These are phyloP conservation scores for Polyommatus icarus DNA, from an alignment of 2,888 invertebrate species.

Conservation along the genomic window DNA sequence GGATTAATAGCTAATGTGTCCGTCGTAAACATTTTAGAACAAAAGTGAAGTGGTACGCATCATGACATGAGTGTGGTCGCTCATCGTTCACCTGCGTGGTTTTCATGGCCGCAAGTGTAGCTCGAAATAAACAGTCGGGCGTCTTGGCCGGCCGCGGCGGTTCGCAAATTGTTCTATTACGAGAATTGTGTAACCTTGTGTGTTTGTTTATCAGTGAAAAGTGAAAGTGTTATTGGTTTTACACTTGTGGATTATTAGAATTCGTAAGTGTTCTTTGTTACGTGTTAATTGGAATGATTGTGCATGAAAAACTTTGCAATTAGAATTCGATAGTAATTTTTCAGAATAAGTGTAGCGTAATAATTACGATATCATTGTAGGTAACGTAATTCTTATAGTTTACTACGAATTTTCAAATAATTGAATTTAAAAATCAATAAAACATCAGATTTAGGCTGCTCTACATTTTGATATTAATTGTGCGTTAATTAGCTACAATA, in stretches of 20 bases:
- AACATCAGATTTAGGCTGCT: background rate
- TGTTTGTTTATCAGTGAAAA: constrained; percentile 50
- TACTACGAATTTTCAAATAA: too few species aligned
- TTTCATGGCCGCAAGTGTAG: constrained; percentile 68
- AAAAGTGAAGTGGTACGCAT: background rate
- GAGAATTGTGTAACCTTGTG: constrained; percentile 48
- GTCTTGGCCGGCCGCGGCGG: constrained; percentile 62
- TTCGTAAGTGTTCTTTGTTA: background rate
- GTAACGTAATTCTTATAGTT: too few species aligned
- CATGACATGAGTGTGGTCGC: constrained; percentile 42
- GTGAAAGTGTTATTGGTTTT: constrained; percentile 28
- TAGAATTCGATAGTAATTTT: background rate
- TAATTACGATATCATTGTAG: too few species aligned
- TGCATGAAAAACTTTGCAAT: background rate
- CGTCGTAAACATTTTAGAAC: background rate
- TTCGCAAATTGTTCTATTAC: constrained; percentile 48
- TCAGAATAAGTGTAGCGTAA: too few species aligned
- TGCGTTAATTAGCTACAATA: background rate
- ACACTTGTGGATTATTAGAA: constrained; percentile 4
- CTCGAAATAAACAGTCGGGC: constrained; percentile 75
- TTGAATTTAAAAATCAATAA: too few species aligned
- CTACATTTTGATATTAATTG: background rate
- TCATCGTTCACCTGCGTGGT: constrained; percentile 63
- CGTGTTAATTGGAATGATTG: background rate
- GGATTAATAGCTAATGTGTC: too few species aligned